Conservation (phyloP, 2,888 invertebrate species). For the Onthophagus sagittarius region DNA sequence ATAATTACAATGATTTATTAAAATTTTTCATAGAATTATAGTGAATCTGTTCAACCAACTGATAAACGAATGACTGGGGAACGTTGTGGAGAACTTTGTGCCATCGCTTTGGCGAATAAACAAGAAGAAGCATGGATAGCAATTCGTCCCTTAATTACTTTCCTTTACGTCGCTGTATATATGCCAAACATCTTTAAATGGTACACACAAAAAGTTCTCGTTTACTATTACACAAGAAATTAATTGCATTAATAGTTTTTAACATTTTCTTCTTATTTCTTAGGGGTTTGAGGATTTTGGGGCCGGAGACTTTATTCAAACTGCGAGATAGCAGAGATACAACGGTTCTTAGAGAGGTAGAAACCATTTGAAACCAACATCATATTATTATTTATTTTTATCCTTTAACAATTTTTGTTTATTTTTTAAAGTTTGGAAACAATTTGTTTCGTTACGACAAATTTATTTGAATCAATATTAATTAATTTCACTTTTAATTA, state of each 20-base stretch:
- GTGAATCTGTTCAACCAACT: constrained; percentile 43
- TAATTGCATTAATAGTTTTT: neutral
- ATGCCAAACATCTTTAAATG: constrained; percentile 51
- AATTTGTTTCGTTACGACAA: too few relatives aligned
- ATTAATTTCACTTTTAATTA: too few relatives aligned
- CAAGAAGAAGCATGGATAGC: constrained; percentile 66
- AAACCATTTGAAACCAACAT: constrained; percentile 27
- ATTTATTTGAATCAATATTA: too few relatives aligned
- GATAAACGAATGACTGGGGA: constrained; percentile 54
- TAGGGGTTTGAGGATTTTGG: constrained; percentile 45
- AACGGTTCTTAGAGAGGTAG: constrained; percentile 38
- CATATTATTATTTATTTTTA: neutral
- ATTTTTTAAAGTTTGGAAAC: neutral
- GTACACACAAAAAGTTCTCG: constrained; percentile 37
- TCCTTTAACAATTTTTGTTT: neutral
- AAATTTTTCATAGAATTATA: constrained; percentile 40
- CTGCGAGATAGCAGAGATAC: constrained; percentile 46
- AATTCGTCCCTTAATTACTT: constrained; percentile 57
- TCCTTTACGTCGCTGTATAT: constrained; percentile 57
- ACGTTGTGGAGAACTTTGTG: constrained; percentile 57
- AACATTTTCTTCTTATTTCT: constrained; percentile 29
- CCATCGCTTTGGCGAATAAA: constrained; percentile 57
- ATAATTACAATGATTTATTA: neutral
- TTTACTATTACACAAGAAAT: neutral
- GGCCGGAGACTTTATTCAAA: constrained; percentile 45